These are phyloP conservation scores for Epinephelus lanceolatus DNA, from an alignment of 2,113 vertebrate species.

Conservation along the genomic window DNA sequence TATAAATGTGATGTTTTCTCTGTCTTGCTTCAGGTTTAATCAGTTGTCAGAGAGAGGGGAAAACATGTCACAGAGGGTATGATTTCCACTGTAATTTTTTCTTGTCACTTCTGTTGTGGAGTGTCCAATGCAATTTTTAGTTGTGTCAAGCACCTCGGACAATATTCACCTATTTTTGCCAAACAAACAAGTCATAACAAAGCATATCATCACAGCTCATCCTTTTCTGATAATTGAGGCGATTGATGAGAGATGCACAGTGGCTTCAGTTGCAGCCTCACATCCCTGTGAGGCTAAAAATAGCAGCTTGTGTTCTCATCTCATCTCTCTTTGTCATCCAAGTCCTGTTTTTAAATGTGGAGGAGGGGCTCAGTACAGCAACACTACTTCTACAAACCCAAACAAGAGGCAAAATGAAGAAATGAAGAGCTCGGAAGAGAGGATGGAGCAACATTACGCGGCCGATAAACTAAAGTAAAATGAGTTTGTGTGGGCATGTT, in stretches of 20 bases:
- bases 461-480: slow-evolving; percentile 21
- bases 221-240: slow-evolving; percentile 42
- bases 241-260: slow-evolving; percentile 30
- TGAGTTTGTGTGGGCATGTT: slow-evolving; percentile 62
- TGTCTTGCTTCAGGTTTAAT: slow-evolving; percentile 18
- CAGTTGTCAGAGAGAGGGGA: not conserved
- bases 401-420: slow-evolving; percentile 41
- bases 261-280: slow-evolving; percentile 61
- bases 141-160: not conserved
- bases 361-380: slow-evolving; percentile 52
- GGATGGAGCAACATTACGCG: not conserved
- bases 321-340: slow-evolving; percentile 67
- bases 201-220: slow-evolving; percentile 24
- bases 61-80: slow-evolving; percentile 7
- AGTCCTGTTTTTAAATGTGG: slow-evolving; percentile 70
- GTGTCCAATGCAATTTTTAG: slow-evolving; percentile 10
- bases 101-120: not conserved
- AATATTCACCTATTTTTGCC: slow-evolving; percentile 5
- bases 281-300: slow-evolving; percentile 72
- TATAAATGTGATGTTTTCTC: slow-evolving; percentile 16
- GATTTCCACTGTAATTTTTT: not conserved
- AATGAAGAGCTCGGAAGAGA: not conserved
- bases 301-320: slow-evolving; percentile 73
- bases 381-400: slow-evolving; percentile 25
- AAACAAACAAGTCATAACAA: not conserved